Conservation (phyloP, 2,113 vertebrate genomes). For the Smithornis capensis region DNA sequence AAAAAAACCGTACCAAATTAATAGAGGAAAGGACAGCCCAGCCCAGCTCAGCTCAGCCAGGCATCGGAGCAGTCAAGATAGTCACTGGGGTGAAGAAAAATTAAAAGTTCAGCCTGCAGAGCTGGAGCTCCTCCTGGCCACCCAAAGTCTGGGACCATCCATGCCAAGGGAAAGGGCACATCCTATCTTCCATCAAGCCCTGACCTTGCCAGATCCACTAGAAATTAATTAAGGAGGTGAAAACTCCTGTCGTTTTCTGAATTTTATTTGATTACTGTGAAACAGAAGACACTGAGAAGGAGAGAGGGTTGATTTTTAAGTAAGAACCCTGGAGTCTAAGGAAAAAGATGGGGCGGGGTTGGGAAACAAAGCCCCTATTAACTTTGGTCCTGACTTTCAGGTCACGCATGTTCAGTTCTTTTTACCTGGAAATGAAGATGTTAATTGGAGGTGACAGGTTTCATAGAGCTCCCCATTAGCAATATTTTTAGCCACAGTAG, state of each 20-base stretch:
- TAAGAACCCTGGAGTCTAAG: not conserved
- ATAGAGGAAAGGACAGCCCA: not conserved
- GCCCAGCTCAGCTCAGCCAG: not conserved
- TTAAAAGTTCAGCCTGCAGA: not conserved
- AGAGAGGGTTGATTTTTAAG: not conserved
- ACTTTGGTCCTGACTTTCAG: conserved; percentile 30
- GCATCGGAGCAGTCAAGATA: not conserved
- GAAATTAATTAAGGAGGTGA: not conserved
- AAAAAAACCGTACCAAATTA: not conserved
- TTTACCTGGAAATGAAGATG: conserved; percentile 65
- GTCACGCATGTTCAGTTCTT: not conserved
- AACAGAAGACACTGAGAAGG: not conserved
- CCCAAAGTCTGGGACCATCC: not conserved
- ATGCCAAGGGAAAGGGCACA: not conserved
- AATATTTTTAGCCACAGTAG: conserved; percentile 34
- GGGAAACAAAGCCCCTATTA: conserved; percentile 39
- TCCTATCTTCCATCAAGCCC: not conserved
- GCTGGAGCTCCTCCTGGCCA: not conserved
- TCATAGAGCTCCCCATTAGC: conserved; percentile 25
- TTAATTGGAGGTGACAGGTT: conserved; percentile 51
- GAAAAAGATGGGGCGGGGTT: not conserved
- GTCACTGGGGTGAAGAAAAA: not conserved
- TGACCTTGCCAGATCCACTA: not conserved
- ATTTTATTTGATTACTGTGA: not conserved
- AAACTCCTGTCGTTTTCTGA: not conserved